Percentiles rank a stretch among this genome's conserved stretches.
These are phyloP conservation scores for Helarctos malayanus DNA, from an alignment of 2,797 vertebrate species.

Conservation along the genomic window DNA sequence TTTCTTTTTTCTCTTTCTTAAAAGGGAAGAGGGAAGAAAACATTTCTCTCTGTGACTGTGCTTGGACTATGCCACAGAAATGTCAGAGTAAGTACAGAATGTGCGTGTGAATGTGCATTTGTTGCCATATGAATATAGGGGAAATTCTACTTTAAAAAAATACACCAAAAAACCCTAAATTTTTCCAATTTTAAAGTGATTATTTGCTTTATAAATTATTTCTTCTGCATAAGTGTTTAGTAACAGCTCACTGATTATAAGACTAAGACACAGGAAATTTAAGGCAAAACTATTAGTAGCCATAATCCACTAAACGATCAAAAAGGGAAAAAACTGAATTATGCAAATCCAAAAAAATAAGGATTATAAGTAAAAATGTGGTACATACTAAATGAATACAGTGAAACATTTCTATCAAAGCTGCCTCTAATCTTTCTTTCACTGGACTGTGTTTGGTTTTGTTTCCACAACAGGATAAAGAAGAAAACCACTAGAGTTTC, in stretches of 20 bases:
- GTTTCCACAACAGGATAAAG: constrained; percentile 44
- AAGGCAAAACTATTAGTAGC: constrained; percentile 28
- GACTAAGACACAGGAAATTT: constrained; percentile 35
- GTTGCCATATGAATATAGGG: neutral
- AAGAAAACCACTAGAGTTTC: constrained; percentile 74
- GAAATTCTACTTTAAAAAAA: constrained; percentile 19
- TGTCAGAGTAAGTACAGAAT: constrained; percentile 85
- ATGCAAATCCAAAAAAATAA: constrained; percentile 43
- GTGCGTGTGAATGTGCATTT: neutral
- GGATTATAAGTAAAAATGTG: neutral
- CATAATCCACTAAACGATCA: constrained; percentile 1
- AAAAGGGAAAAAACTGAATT: neutral
- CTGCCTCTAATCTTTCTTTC: constrained; percentile 25
- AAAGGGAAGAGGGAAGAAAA: neutral
- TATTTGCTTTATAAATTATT: constrained; percentile 63
- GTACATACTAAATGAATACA: neutral
- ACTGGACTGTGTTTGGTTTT: constrained; percentile 58
- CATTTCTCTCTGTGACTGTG: constrained; percentile 64
- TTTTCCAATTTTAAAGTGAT: neutral
- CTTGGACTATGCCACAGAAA: constrained; percentile 79
- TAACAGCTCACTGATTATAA: neutral
- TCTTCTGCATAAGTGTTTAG: constrained; percentile 28
- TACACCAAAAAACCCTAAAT: neutral
- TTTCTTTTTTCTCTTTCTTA: constrained; percentile 71
- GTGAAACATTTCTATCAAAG: constrained; percentile 33